phyloP scores from a whole-genome alignment of 2,797 vertebrate genomes.

The Mionectes olivaceus region DNA sequence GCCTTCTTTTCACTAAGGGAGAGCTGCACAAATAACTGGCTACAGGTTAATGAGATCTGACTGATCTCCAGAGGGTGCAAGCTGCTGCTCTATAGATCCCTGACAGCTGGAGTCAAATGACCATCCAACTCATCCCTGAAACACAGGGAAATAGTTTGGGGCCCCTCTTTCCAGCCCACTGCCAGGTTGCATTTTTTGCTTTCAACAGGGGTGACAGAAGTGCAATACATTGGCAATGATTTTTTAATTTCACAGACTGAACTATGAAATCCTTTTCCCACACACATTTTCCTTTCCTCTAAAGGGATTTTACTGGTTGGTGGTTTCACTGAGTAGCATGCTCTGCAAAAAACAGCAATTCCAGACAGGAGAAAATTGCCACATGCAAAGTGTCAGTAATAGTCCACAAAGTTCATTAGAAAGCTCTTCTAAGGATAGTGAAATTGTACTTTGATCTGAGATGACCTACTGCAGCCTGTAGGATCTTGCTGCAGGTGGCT shows the following conservation, averaged over 20 bases:
- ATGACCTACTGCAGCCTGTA: not conserved
- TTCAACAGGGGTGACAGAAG: not conserved
- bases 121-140: not conserved
- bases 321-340: not conserved
- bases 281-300: not conserved
- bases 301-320: not conserved
- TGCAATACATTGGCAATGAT: not conserved
- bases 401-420: not conserved
- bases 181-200: not conserved
- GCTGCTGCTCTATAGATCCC: conserved; percentile 15
- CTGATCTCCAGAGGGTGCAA: conserved; percentile 50
- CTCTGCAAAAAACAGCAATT: not conserved
- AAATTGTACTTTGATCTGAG: not conserved
- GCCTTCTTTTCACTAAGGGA: not conserved
- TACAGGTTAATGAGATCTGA: conserved; percentile 62
- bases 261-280: not conserved
- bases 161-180: not conserved
- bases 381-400: not conserved
- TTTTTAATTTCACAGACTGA: not conserved
- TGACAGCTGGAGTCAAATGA: conserved; percentile 40
- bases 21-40: not conserved
- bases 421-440: not conserved
- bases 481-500: not conserved
- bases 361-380: not conserved
- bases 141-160: not conserved